phyloP scores from a whole-genome alignment of 2,113 vertebrate genomes.

The Rhinoptilus africanus region DNA sequence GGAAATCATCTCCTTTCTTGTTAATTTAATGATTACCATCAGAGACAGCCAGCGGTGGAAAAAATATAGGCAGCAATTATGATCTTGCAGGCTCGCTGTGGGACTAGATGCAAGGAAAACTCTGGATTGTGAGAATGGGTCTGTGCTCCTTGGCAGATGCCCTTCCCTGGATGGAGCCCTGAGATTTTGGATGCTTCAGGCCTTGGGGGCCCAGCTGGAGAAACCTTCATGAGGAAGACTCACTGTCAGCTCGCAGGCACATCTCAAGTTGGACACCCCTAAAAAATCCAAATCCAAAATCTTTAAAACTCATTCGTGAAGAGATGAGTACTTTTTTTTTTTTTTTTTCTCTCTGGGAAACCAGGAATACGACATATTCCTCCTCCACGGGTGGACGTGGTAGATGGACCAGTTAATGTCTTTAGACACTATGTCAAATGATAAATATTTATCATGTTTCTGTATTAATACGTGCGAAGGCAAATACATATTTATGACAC shows the following conservation, averaged over 20 bases:
- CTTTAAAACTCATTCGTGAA: fast-evolving
- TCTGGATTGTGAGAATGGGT: background rate
- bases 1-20: slow-evolving; percentile 46
- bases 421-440: background rate
- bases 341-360: background rate
- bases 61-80: slow-evolving; percentile 21
- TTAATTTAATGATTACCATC: slow-evolving; percentile 35
- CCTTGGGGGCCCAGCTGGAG: background rate
- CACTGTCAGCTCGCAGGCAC: background rate
- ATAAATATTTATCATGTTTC: slow-evolving; percentile 51
- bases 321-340: background rate
- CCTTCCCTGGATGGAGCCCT: background rate
- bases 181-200: background rate
- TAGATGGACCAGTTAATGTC: background rate
- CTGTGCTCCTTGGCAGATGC: background rate
- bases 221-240: background rate
- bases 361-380: background rate
- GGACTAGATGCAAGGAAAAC: background rate
- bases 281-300: fast-evolving
- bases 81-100: background rate
- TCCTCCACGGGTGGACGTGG: background rate
- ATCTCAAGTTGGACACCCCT: background rate
- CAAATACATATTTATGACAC: slow-evolving; percentile 41
- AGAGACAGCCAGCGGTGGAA: background rate
- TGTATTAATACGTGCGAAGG: background rate